A percentile compares a stretch with the other conserved stretches of the same genome.
phyloP scores from a whole-genome alignment of 2,888 invertebrate genomes.

The Stenchaetothrips biformis region DNA sequence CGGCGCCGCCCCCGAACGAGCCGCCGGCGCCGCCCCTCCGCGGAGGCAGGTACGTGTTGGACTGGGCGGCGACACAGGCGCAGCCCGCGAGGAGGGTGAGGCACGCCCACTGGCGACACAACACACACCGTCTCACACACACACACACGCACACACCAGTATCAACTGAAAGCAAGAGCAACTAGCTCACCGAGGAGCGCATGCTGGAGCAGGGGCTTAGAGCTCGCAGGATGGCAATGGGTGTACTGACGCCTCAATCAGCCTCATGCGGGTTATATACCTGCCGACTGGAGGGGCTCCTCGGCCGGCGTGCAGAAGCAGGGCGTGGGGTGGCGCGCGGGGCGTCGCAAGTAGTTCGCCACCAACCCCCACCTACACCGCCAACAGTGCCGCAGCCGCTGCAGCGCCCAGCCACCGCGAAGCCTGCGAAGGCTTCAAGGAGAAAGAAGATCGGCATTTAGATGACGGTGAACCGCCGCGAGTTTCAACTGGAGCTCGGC shows the following conservation, averaged over 20 bases:
- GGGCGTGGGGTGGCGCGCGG: not conserved
- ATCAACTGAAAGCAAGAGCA: not conserved
- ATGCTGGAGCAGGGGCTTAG: not conserved
- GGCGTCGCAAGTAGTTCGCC: not conserved
- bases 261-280: slow-evolving; percentile 3
- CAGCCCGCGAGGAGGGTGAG: not conserved
- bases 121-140: not conserved
- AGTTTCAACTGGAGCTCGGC: no score
- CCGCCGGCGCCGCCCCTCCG: slow-evolving; percentile 7
- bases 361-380: not conserved
- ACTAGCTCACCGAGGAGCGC: slow-evolving; percentile 6
- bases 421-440: no score
- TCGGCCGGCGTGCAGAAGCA: not conserved
- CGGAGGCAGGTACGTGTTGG: slow-evolving; percentile 12
- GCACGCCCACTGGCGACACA: slow-evolving; percentile 17
- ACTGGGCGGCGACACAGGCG: slow-evolving; percentile 12
- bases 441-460: no score
- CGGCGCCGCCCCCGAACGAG: slow-evolving; percentile 5
- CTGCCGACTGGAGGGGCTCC: not conserved
- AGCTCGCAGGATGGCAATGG: not conserved
- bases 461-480: no score
- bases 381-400: not conserved
- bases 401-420: not conserved
- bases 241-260: not conserved
- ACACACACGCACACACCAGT: not conserved